Conservation (phyloP, 2,113 vertebrate genomes). For the Phyllostomus hastatus region DNA sequence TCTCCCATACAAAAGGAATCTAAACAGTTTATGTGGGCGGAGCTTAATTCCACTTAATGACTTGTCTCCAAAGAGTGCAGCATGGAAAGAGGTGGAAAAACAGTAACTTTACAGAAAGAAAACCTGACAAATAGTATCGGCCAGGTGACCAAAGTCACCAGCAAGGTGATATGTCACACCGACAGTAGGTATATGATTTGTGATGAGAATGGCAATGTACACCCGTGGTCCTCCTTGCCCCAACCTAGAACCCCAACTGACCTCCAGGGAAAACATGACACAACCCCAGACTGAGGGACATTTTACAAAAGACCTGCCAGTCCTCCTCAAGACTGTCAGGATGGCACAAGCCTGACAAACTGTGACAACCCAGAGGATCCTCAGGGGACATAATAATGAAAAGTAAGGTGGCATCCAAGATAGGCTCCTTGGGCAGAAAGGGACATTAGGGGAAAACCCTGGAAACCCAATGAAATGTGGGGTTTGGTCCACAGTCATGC, state of each 20-base stretch:
- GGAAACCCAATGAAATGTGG: background rate
- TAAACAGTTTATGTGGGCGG: background rate
- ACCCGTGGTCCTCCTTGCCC: background rate
- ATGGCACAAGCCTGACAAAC: background rate
- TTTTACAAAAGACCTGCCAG: background rate
- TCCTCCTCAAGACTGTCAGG: background rate
- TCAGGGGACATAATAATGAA: background rate
- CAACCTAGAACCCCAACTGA: background rate
- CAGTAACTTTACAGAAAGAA: background rate
- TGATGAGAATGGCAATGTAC: background rate
- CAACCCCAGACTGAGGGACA: background rate
- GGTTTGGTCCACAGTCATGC: background rate
- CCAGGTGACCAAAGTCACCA: background rate
- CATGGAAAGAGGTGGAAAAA: background rate
- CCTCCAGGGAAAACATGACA: background rate
- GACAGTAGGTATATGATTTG: fast-evolving
- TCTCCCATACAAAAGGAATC: background rate
- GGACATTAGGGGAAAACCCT: background rate
- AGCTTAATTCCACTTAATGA: background rate
- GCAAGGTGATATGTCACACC: background rate
- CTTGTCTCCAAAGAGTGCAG: background rate
- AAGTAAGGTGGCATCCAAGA: background rate
- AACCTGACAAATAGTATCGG: background rate
- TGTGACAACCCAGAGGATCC: background rate
- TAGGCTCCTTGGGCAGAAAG: background rate